Evolutionary conservation across 2,797 vertebrate species (phyloP), one percentile per base, ranked within the genome.

Genomic region (Smutsia gigantea): DNA sequence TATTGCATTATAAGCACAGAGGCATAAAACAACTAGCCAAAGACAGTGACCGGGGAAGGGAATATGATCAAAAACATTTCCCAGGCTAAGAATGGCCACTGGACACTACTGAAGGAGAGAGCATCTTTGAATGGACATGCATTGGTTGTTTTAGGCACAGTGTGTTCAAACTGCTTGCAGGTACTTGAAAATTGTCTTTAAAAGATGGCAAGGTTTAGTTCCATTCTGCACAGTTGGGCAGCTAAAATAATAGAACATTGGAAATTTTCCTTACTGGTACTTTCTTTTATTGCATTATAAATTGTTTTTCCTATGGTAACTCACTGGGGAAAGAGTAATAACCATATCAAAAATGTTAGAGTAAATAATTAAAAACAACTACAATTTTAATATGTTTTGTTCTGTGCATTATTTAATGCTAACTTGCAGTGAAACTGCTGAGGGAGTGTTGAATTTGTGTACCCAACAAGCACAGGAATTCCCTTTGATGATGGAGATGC

Each of bases 281-380:
- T 95, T 97, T 87, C 79, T 90, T 92, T 96, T 77, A 85, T 74
- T 87, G 71, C 75, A 68, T 93, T 90, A 86, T 72, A 82, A 90
- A 92, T 92, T 93, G 55, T 49, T 90, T 95, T 83, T 61, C 51
- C 74, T 86, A 7, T 74, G 71, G 46, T 37, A 95, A 90, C 55
- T 92, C 92, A 66, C 66, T 59, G 5, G 49, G 46, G 49, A 82
- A 68, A 95, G 61, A 96, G 18, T 92, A 66, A 92, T 46, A 94
- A 81, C 25, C 21, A 61, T 61, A 37, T n/a, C 87, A 87, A 86
- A 93, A 83, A 42, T 42, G 74, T 81, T 89, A 46, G 49, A 71
- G 64, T 87, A 64, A 95, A 92, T 90, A 93, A 97, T 97, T 94
- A 72, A 96, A 94, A 94, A 66, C 87, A 95, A 84, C 71, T 68